These are phyloP conservation scores for Ophion obscuratus DNA, from an alignment of 2,888 invertebrate genomes.

Conservation along the genomic window DNA sequence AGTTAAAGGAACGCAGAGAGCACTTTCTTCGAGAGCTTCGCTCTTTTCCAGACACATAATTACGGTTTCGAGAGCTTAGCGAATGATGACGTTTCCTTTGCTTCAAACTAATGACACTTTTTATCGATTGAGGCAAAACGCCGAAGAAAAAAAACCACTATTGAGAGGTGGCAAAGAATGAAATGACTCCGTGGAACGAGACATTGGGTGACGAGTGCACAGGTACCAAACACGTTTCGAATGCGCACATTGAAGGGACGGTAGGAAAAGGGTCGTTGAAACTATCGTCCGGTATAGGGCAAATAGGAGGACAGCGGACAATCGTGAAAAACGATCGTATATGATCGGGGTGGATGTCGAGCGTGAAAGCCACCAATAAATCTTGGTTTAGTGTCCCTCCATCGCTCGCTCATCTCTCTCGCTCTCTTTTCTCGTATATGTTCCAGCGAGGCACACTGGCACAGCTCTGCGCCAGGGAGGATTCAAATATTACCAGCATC, in stretches of 20 bases:
- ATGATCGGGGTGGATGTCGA: conserved; percentile 60
- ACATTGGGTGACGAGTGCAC: not conserved
- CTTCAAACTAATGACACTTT: conserved; percentile 18
- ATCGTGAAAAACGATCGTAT: conserved; percentile 62
- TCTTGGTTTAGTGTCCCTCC: conserved; percentile 63
- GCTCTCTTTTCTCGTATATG: conserved; percentile 31
- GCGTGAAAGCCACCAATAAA: conserved; percentile 64
- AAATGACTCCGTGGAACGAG: not conserved
- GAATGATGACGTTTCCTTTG: conserved; percentile 13
- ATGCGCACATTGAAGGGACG: not conserved
- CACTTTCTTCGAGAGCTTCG: conserved; percentile 41
- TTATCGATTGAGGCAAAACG: not conserved
- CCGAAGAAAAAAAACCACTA: not conserved
- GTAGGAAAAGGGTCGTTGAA: not conserved
- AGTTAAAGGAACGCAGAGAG: conserved; percentile 37
- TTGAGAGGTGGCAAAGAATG: not conserved
- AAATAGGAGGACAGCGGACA: conserved; percentile 43
- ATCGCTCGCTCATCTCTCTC: conserved; percentile 55
- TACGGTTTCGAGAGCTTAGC: conserved; percentile 10
- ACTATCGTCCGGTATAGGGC: conserved; percentile 9
- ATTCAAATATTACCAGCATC: conserved; percentile 51
- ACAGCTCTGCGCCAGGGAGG: conserved; percentile 49
- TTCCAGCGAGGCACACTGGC: conserved; percentile 11
- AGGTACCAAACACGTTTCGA: not conserved
- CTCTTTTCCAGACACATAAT: conserved; percentile 35